A percentile compares a stretch with the other conserved stretches of the same genome.
Conservation (phyloP, 2,797 vertebrate genomes). For the Eleutherodactylus coqui region DNA sequence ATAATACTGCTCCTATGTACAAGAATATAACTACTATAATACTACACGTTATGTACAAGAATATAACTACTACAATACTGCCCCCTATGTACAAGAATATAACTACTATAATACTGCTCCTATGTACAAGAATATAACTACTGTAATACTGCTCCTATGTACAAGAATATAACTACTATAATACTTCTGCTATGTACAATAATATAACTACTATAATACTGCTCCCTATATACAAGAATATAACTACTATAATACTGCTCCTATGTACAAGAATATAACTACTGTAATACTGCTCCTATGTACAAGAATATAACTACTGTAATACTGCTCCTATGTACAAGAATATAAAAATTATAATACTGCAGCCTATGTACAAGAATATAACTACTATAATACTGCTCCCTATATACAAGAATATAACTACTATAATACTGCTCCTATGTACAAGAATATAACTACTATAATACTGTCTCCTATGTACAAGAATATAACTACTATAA, state of each 20-base stretch:
- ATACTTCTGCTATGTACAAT: slow-evolving; percentile 6
- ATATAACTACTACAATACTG: no score
- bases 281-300: slow-evolving; percentile 14
- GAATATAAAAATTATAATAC: not conserved
- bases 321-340: not conserved
- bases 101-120: not conserved
- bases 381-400: not conserved
- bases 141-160: not conserved
- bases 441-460: not conserved
- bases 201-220: not conserved
- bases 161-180: slow-evolving; percentile 1
- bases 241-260: slow-evolving; percentile 6
- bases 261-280: slow-evolving; percentile 18
- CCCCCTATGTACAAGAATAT: slow-evolving; percentile 8
- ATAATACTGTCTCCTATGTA: not conserved
- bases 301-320: slow-evolving; percentile 29
- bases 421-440: not conserved
- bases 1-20: slow-evolving; percentile 20
- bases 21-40: slow-evolving; percentile 29
- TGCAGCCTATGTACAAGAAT: not conserved
- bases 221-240: not conserved
- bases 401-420: not conserved
- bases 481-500: slow-evolving; percentile 5
- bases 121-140: not conserved
- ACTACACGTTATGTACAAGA: not conserved